Base-by-base conservation (phyloP, 2,797 vertebrate species). In the Euphonia xanthogaster region DNA sequence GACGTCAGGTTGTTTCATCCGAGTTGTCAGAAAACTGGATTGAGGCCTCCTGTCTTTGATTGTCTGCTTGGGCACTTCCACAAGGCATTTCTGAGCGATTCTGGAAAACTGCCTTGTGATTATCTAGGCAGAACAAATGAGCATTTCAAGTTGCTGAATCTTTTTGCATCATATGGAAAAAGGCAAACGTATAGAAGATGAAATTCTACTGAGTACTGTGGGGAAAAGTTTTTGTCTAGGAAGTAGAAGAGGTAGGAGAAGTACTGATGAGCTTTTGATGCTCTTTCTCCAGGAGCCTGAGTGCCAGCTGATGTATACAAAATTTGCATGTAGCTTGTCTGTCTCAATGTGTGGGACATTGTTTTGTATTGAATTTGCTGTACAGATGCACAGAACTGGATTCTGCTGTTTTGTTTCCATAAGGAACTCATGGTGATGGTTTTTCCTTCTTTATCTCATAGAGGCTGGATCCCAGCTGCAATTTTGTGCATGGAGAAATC, bases 401-500 rank as follows among this genome's bases (percentile, higher is more conserved):
- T 84, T 93, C 40, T 47, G 22, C 39, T 53, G 6, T 7, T 31
- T 68, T 1, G 0, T 6, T 91, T 31, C 62, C 6, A 0, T 50
- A 40, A 76, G 48, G 55, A 84, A 23, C 6, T 44, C 30, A 14
- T 33, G 39, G 33, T 21, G 18, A 25, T 75, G 28, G 11, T 88
- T 79, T 75, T 20, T 68, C n/a, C 37, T 23, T 72, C 11, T 87
- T 25, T 22, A 7, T 90, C 30, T 16, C 48, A 21, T 27, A 44
- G 22, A 35, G 53, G 25, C 62, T 94, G 81, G 31, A 63, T 93
- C 74, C 27, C 63, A 88, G 93, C 68, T 84, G 74, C n/a, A 0
- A 37, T 90, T 80, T 62, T 94, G 76, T 67, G 60, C 62, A 14
- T 10, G 67, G 70, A 75, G 88, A 93, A 93, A 88, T 73, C 24